Evolutionary conservation across 2,113 vertebrate species (phyloP).

Genomic region (Festucalex cinctus): DNA sequence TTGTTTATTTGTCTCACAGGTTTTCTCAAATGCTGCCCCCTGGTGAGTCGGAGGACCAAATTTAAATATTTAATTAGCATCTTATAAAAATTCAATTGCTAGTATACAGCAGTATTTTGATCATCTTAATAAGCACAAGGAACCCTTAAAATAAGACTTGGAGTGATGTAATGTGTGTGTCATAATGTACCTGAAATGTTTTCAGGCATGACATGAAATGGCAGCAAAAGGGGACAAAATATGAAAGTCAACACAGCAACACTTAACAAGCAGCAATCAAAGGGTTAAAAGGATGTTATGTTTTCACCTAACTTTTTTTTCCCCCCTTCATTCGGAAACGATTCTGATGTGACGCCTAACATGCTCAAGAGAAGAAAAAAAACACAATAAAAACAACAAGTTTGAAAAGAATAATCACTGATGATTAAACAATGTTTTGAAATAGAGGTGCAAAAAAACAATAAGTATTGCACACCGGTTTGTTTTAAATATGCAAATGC

Average conservation of each 20-base stretch:
- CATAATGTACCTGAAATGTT: neutral
- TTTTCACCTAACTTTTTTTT: slow-evolving; percentile 52
- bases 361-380: slow-evolving; percentile 45
- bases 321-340: slow-evolving; percentile 46
- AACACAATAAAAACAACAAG: slow-evolving; percentile 40
- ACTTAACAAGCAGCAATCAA: slow-evolving; percentile 50
- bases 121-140: neutral
- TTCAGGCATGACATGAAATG: slow-evolving; percentile 2
- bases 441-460: slow-evolving; percentile 39
- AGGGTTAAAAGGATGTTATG: slow-evolving; percentile 40
- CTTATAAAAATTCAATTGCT: neutral
- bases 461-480: neutral
- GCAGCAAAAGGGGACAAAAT: neutral
- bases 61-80: neutral
- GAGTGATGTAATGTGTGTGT: neutral
- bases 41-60: neutral
- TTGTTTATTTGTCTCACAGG: neutral
- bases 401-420: slow-evolving; percentile 23
- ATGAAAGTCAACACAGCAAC: neutral
- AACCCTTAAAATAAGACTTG: neutral
- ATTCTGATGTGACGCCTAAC: slow-evolving; percentile 46
- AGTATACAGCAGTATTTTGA: no score
- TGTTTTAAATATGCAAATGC: slow-evolving; percentile 38
- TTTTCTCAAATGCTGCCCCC: neutral
- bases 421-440: slow-evolving; percentile 26